Conservation (phyloP, 2,888 invertebrate genomes). For the Thera obeliscata region DNA sequence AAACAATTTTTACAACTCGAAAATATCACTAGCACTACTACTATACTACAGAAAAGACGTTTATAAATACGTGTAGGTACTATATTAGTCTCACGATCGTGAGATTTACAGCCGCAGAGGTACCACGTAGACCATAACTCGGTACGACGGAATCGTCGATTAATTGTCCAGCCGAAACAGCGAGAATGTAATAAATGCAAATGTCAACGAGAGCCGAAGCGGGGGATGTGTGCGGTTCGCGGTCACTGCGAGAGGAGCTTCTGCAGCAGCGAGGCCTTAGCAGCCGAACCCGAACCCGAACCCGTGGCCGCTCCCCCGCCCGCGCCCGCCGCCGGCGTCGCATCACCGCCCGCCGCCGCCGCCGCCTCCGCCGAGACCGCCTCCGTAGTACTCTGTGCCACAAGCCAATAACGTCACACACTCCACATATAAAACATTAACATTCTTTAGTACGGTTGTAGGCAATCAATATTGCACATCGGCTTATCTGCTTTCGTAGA, state of each 20-base stretch:
- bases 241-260: conserved; percentile 93
- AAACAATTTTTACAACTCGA: conserved; percentile 72
- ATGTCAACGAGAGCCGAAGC: conserved; percentile 49
- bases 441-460: too few relatives aligned
- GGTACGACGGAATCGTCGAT: conserved; percentile 61
- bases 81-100: conserved; percentile 69
- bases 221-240: conserved; percentile 27
- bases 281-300: conserved; percentile 48
- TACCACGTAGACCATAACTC: conserved; percentile 74
- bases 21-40: conserved; percentile 80
- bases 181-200: conserved; percentile 74
- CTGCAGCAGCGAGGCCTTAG: conserved; percentile 92
- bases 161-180: conserved; percentile 56
- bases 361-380: conserved; percentile 77
- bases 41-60: conserved; percentile 69
- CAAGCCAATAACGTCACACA: conserved; percentile 21
- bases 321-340: conserved; percentile 51
- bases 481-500: too few relatives aligned
- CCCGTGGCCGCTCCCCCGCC: conserved; percentile 49
- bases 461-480: too few relatives aligned
- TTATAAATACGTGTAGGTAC: conserved; percentile 69
- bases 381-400: conserved; percentile 79
- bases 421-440: neutral
- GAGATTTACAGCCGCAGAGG: conserved; percentile 79
- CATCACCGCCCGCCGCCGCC: conserved; percentile 57